These are phyloP conservation scores for Cetonia aurata DNA, from an alignment of 2,888 invertebrate species.

Conservation along the genomic window DNA sequence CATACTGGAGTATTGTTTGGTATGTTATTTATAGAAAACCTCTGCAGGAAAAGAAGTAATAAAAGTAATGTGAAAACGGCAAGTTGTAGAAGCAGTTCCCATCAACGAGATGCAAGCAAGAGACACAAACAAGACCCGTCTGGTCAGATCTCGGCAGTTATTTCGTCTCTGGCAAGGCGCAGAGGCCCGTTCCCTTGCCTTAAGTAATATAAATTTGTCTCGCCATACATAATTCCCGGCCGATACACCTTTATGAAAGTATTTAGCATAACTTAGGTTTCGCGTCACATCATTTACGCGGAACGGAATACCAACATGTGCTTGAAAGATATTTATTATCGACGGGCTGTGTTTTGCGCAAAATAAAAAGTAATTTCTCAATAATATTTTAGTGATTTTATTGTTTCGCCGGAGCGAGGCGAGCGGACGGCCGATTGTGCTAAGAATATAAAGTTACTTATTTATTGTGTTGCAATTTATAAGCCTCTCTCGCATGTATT, in stretches of 20 bases:
- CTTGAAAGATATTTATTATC: conserved; percentile 63
- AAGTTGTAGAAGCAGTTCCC: conserved; percentile 12
- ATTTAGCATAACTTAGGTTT: conserved; percentile 59
- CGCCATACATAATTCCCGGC: conserved; percentile 49
- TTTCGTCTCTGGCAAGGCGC: conserved; percentile 27
- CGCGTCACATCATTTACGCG: conserved; percentile 56
- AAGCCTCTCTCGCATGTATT: conserved; percentile 64
- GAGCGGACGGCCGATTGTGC: conserved; percentile 67
- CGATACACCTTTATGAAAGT: conserved; percentile 56
- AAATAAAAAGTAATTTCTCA: conserved; percentile 66
- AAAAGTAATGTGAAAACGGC: conserved; percentile 11
- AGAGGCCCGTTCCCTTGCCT: conserved; percentile 22
- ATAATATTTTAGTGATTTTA: conserved; percentile 68
- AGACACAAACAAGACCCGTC: conserved; percentile 15
- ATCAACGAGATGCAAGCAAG: conserved; percentile 27
- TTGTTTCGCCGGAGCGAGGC: conserved; percentile 67
- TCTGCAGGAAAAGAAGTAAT: not conserved
- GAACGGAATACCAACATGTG: conserved; percentile 59
- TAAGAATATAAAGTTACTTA: conserved; percentile 67
- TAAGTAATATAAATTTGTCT: conserved; percentile 51
- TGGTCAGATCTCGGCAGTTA: conserved; percentile 22
- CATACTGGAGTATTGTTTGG: too few relatives aligned
- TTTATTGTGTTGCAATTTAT: conserved; percentile 67
- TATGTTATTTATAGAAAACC: not conserved
- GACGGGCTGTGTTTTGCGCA: conserved; percentile 60